Evolutionary conservation across 1,140 invertebrate genomes (phyloP), one percentile per base, ranked within the genome.

Genomic region (Rhagoletis zephyria): DNA sequence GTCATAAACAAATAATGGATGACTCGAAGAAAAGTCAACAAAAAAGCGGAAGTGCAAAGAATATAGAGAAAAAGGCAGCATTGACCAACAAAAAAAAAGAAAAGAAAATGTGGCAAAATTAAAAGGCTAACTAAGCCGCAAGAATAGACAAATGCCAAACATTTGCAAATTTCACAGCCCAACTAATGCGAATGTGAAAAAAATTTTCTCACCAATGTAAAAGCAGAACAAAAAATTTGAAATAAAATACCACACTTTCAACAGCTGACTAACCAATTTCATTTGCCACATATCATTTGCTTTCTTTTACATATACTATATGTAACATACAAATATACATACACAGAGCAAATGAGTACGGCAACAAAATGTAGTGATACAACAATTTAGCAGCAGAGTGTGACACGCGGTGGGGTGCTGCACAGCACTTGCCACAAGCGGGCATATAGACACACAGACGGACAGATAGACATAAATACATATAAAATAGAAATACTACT

Each of bases 211-310:
- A 81, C 48, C 48, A 81, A 81, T 81, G 48, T 30, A 56, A 81
- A 9, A 74, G 64, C 4, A 40, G 4, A 12, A 30, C 16, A n/a
- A 56, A 12, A 19, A 19, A 81, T 19, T 59, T 51, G 0, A 81
- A 81, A 56, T 81, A n/a, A 56, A 81, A 56, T 81, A 81, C 42
- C 67, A 81, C 16, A 81, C 48, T 81, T 81, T 81, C 74, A 51
- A 56, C 74, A 56, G n/a, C 48, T 81, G 74, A 81, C 74, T 81
- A 81, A 59, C 74, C 74, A 81, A 81, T 81, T 81, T 81, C 45
- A 81, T 81, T 81, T 81, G 45, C 74, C 74, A 56, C 48, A 81
- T 16, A 81, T 81, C 48, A 81, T 81, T 81, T 81, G 45, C 51
- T 81, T 81, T 81, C 74, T 81, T 81, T 19, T 9, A 2, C 42